Base-by-base conservation (phyloP, 1,140 invertebrate genomes). In the Drosophila ambigua region DNA sequence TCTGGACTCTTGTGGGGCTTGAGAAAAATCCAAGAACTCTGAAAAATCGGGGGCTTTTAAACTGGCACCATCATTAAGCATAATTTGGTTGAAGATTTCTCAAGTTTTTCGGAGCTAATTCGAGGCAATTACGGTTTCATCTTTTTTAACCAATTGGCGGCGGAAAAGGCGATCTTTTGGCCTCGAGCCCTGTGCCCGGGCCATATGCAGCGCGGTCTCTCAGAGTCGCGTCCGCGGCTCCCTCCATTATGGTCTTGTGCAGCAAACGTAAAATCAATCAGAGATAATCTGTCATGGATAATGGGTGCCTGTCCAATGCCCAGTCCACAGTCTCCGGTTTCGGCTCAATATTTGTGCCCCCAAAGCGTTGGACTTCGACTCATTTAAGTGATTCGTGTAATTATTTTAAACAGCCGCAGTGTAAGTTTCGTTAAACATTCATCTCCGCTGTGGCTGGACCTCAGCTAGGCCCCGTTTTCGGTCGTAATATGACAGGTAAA, bases 401-500 rank as follows among this genome's bases (percentile, higher is more conserved):
- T 90, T 87, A 87, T 90, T 91, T 91, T 90, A 90, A 91, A 90
- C 60, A 74, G 76, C 73, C 72, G 73, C 80, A 81, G 90, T 91
- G 89, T 87, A 91, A 90, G 78, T 89, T 87, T 73, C 45, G 74
- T 90, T 89, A 90, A 90, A 90, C 66, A 88, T 80, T 78, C 82
- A 65, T 62, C 82, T 71, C 65, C 65, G 60, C 50, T 50, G 23
- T 71, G 39, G 53, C 44, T 31, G 54, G 62, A 23, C 68, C 53
- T 53, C 67, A 69, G 51, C 23, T 66, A 62, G 66, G 65, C 69
- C 78, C 80, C 76, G 79, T 69, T 91, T 80, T 91, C 78, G 81
- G 79, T 75, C 84, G 71, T 91, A 91, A 91, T 91, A 91, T 91
- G 90, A 91, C 90, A 91, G 90, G 72, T 77, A 85, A 69, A 4